Evolutionary conservation across 2,888 invertebrate species (phyloP), one percentile per base, ranked within the genome.

Genomic region (Protophormia terraenovae): DNA sequence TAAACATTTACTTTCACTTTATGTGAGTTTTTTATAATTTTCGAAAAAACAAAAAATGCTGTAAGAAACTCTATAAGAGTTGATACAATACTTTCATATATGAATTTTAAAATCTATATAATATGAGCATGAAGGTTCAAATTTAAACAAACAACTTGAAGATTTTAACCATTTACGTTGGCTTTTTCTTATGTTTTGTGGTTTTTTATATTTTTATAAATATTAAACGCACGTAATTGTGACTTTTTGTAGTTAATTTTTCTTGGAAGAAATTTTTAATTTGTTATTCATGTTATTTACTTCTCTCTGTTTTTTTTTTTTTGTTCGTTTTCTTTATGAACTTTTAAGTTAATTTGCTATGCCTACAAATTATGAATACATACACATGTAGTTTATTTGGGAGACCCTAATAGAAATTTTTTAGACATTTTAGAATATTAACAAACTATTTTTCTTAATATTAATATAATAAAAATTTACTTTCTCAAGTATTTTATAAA

Each of bases 171-270:
- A 79, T 67, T 80, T 45, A 35, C 38, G 64, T 55, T 62, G n/a
- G 19, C 14, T 67, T 38, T 69, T 47, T 3, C 7, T 41, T 62
- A 16, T 53, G 27, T 77, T 58, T 35, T 35, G 22, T 35, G 24
- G 5, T 24, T 38, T 29, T 19, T 41, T 32, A n/a, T n/a, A n/a
- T 53, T 16, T 64, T 73, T 29, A 64, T 71, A 53, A 66, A 66
- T 75, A 67, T 75, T 60, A 50, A 75, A 60, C n/a, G 73, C 81
- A 73, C 67, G 73, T 81, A 81, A 73, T 80, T 81, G 73, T 81
- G 66, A 60, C 29, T 75, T 67, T 62, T 32, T 32, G 10, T 19
- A 7, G 19, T 47, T 35, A 27, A 45, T 16, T 55, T 72, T 80
- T 72, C 72, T 66, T 66, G 58, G 80, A 80, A 80, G 27, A 58